These are phyloP conservation scores for Sebastes nivosus DNA, from an alignment of 2,797 vertebrate species.

Conservation along the genomic window DNA sequence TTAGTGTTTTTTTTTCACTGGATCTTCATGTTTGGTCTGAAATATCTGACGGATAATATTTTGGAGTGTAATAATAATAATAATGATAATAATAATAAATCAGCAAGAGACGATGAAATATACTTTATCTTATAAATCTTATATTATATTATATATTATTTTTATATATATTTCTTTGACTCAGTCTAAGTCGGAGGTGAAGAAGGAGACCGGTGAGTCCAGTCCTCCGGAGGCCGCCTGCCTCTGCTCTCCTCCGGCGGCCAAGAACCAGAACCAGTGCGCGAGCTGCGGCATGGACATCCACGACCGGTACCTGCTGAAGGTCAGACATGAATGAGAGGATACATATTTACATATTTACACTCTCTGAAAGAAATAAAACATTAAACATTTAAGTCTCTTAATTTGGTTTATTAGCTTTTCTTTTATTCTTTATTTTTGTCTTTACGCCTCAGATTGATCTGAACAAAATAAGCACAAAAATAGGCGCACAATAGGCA, in stretches of 20 bases:
- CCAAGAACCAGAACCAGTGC: conserved; percentile 94
- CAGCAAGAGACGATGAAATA: background rate
- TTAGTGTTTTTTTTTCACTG: background rate
- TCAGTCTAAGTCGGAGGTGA: conserved; percentile 93
- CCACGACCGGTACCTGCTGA: conserved; percentile 92
- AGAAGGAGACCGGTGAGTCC: conserved; percentile 86
- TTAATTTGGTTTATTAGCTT: background rate
- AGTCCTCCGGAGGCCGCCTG: conserved; percentile 91
- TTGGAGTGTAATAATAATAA: background rate
- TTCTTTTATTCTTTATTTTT: background rate
- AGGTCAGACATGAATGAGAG: conserved; percentile 78
- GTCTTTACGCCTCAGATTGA: background rate
- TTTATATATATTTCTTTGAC: background rate
- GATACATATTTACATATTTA: background rate
- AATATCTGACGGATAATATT: background rate
- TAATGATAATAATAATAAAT: background rate
- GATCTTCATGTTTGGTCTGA: background rate
- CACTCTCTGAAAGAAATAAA: no score
- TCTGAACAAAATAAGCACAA: background rate
- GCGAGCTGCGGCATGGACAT: conserved; percentile 95
- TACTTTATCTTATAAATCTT: no score
- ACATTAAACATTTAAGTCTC: no score
- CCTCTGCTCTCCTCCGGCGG: conserved; percentile 89
- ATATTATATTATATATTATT: no score
- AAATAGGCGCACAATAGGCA: background rate